Base-by-base conservation (phyloP, 30 jellyfish, hydroid and myxozoan species). In the Chrysaora quinquecirrha region DNA sequence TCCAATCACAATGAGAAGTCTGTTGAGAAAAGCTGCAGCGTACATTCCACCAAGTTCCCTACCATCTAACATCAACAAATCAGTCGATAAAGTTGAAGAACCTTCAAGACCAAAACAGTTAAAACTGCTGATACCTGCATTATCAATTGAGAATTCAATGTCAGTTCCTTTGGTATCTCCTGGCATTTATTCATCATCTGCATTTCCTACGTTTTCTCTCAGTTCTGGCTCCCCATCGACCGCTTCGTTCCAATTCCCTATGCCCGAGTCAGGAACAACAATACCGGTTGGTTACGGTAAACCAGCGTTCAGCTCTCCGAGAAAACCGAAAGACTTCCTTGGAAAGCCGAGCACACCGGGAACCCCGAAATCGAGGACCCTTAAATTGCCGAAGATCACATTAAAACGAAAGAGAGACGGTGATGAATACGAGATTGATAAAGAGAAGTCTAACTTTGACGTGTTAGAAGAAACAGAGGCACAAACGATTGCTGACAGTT, bases 401-500 rank as follows among this genome's bases (percentile, higher is more conserved):
- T 54, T 87, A 82, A 87, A 87, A 78, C 54, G 90, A 28, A 87
- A 87, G 27, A 90, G 90, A 0, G 96, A 87, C 58, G 89, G 96
- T 3, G 83, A 52, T 43, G 96, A 87, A 52, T 87, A 87, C 49
- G 96, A 87, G 84, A 87, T 87, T 30, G 96, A 87, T 72, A 87
- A 87, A 47, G 96, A 76, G 52, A 87, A 87, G 48, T 87, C 96
- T 22, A 78, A 75, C 54, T 77, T 87, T 23, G 96, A 87, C 30
- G 96, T 66, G 6, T 31, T 87, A 28, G 87, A 75, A 50, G 89
- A 85, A 34, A 62, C 87, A 1, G 95, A 75, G 16, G 95, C 78
- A 0, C 87, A 85, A 12, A 67, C 85, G 7, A 74, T 85, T 19
- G 95, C 95, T n/a, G 89, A 64, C 1, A 75, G 88, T 48, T 64